Evolutionary conservation across 2,888 invertebrate genomes (phyloP), one percentile per base, ranked within the genome.

Genomic region (Ectemnius cavifrons): DNA sequence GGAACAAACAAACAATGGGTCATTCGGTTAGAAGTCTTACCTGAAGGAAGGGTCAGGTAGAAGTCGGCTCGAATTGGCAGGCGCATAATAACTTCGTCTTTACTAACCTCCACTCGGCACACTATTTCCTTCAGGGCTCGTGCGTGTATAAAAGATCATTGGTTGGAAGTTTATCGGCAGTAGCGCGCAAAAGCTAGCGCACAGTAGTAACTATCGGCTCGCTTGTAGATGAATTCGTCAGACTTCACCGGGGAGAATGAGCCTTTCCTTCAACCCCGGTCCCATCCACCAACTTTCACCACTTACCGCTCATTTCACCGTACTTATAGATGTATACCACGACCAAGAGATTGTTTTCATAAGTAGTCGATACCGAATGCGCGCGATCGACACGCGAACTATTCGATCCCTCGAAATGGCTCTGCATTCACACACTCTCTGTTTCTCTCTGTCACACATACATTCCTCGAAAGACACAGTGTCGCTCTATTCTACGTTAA

Each of bases 381-480:
- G 37, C 37, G 11, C 37, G 37, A 37, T 37, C 37, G 37, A 37
- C 37, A 37, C 37, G 37, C 11, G 8, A 37, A 1, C 8, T 11
- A 11, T 37, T 37, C 8, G 37, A 37, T 37, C 37, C 37, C 37
- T 37, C 37, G 37, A 75, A 23, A 37, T 37, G 37, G 37, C 37
- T 62, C 71, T 72, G 77, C 78, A 78, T 77, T 67, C 73, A 76
- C 76, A 83, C 81, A 83, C 88, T 88, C 88, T 88, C 87, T 87
- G 37, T 37, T 37, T 37, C 37, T 37, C 37, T 37, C 37, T 37
- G 37, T 37, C 52, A 52, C 74, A 76, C 76, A 83, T 81, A 83
- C 88, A 88, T 88, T 88, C 87, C 87, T 87, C 83, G 52, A 52
- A 37, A 77, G 85, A 80, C 84, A 82, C 79, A 75, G 85, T 72